Evolutionary conservation across 2,888 invertebrate species (phyloP).

Genomic region (Aromia moschata): DNA sequence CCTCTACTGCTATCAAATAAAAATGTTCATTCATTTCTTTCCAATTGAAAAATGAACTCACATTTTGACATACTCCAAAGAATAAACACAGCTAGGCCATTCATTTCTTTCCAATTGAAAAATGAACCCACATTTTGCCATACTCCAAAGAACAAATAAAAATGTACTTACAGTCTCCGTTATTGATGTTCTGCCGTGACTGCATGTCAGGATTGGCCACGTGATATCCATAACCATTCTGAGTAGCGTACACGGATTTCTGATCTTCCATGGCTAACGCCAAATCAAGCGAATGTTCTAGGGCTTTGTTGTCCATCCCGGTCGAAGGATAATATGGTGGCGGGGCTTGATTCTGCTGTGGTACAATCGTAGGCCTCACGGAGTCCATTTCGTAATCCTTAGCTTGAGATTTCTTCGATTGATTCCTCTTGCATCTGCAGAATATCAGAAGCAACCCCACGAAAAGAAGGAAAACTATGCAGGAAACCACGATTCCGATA

Average conservation of each 20-base stretch:
- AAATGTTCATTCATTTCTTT: too few species aligned
- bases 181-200: slow-evolving; percentile 75
- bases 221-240: slow-evolving; percentile 88
- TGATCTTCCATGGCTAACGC: slow-evolving; percentile 85
- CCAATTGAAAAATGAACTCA: too few species aligned
- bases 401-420: slow-evolving; percentile 80
- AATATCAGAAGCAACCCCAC: slow-evolving; percentile 81
- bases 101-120: too few species aligned
- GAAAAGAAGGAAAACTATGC: slow-evolving; percentile 82
- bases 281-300: slow-evolving; percentile 89
- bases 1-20: too few species aligned
- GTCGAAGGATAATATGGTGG: slow-evolving; percentile 90
- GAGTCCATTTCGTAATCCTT: slow-evolving; percentile 94
- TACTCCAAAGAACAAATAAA: too few species aligned
- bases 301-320: slow-evolving; percentile 90
- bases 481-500: slow-evolving; percentile 81
- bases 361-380: slow-evolving; percentile 83
- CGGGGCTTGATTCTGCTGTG: slow-evolving; percentile 87
- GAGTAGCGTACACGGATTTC: slow-evolving; percentile 85
- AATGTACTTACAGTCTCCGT: slow-evolving; percentile 79
- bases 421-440: slow-evolving; percentile 85
- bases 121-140: too few species aligned
- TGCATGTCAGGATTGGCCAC: slow-evolving; percentile 75
- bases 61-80: too few species aligned
- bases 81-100: too few species aligned